phyloP scores from a whole-genome alignment of 2,888 invertebrate species.

The Brassicogethes aeneus region DNA sequence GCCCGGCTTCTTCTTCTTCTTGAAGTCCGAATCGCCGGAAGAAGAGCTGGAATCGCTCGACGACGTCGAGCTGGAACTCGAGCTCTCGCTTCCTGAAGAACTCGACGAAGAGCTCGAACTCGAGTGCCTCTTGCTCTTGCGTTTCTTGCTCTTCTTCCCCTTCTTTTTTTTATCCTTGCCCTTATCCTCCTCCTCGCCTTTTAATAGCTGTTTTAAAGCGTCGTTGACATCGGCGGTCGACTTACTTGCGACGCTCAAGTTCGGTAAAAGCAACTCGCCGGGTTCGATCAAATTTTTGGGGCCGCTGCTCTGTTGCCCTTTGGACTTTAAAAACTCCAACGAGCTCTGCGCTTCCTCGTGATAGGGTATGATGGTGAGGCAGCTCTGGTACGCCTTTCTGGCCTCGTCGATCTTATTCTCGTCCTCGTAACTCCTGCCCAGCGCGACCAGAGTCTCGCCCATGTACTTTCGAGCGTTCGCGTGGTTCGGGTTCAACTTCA shows the following conservation, averaged over 20 bases:
- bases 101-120: slow-evolving; percentile 40
- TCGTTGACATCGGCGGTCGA: slow-evolving; percentile 53
- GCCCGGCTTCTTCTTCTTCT: slow-evolving; percentile 48
- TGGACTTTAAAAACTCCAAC: slow-evolving; percentile 69
- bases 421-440: slow-evolving; percentile 82
- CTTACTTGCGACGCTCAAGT: slow-evolving; percentile 41
- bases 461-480: slow-evolving; percentile 90
- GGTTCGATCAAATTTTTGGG: slow-evolving; percentile 56
- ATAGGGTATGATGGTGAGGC: slow-evolving; percentile 72
- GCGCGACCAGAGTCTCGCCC: slow-evolving; percentile 84
- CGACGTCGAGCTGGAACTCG: slow-evolving; percentile 50
- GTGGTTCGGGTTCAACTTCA: slow-evolving; percentile 82
- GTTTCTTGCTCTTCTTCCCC: slow-evolving; percentile 56
- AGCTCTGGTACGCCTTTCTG: slow-evolving; percentile 75
- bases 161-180: slow-evolving; percentile 56
- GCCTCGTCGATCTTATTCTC: slow-evolving; percentile 80
- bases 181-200: slow-evolving; percentile 43
- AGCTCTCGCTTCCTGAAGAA: slow-evolving; percentile 51
- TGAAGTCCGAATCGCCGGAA: slow-evolving; percentile 53
- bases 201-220: slow-evolving; percentile 53
- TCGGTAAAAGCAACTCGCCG: slow-evolving; percentile 52
- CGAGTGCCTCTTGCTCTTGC: slow-evolving; percentile 46
- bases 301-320: slow-evolving; percentile 40
- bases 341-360: slow-evolving; percentile 83
- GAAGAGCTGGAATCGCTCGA: slow-evolving; percentile 36